Base-by-base conservation (phyloP, 2,888 invertebrate species). In the Drosophila robusta region DNA sequence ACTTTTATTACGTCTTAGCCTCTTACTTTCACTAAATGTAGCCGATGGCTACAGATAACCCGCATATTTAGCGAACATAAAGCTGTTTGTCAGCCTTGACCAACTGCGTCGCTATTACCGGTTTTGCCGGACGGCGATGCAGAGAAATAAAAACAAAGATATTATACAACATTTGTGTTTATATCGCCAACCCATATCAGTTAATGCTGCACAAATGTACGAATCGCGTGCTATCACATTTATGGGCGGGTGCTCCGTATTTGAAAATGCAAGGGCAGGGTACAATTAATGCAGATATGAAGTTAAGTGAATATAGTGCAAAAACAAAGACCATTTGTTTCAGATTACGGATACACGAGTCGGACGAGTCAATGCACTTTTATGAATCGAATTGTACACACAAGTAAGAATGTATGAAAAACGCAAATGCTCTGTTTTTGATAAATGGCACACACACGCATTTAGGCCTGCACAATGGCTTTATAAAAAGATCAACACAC, bases 321-420 rank as follows among this genome's bases (percentile, higher is more conserved):
- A 34, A 32, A 7, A 18, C 4, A 42, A 9, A 32, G 26, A 11
- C n/a, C 45, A 34, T 57, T 44, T 12, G n/a, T 32, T 46, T 11
- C 14, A 50, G 16, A 38, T 47, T 26, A 18, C 38, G 32, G 14
- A 9, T 18, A 11, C 22, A 12, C 22, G 4, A 29, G 24, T 51
- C 42, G 26, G 12, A 45, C 63, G 57, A 67, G 81, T 83, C 82
- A 83, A 82, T 88, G 82, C 75, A 79, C 82, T 85, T 78, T 78
- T 47, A 56, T 66, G 41, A 67, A 55, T 26, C 16, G 38, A 60
- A 67, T 67, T 68, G 54, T 52, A 68, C 56, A 42, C 38, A 57
- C 46, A 34, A 34, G 34, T 34, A 4, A 51, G 29, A 56, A 46
- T 49, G n/a, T 56, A 50, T 42, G 34, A 36, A 70, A 55, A 46